Evolutionary conservation across 2,113 vertebrate species (phyloP).

Genomic region (Pygathrix nemaeus): DNA sequence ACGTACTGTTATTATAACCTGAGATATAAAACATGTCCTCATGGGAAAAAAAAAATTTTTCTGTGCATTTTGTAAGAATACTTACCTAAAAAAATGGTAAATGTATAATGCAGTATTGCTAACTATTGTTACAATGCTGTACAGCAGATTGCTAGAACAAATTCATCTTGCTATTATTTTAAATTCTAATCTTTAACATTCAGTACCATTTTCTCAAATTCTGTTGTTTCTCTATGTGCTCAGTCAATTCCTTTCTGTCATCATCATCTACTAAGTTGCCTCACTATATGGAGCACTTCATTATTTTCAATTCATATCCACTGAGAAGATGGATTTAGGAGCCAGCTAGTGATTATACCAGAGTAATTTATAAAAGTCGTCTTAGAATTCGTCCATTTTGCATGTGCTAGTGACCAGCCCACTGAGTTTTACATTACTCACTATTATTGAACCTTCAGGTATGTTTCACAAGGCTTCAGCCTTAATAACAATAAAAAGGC

Average conservation of each 20-base stretch:
- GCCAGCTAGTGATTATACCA: constrained; percentile 60
- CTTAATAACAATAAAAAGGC: background rate
- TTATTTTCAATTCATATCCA: constrained; percentile 53
- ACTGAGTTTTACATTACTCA: background rate
- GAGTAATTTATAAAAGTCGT: constrained; percentile 76
- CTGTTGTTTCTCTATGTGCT: background rate
- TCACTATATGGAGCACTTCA: background rate
- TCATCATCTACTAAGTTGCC: constrained; percentile 11
- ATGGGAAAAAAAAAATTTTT: background rate
- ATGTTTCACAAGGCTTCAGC: background rate
- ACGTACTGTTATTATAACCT: background rate
- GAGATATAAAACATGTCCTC: background rate
- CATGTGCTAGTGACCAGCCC: background rate
- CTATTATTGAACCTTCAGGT: constrained; percentile 15
- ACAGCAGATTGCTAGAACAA: background rate
- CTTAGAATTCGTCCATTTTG: constrained; percentile 66
- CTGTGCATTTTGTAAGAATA: background rate
- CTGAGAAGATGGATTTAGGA: constrained; percentile 69
- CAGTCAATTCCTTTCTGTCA: constrained; percentile 1
- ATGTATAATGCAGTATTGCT: background rate
- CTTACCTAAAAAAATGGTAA: background rate
- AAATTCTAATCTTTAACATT: constrained; percentile 28
- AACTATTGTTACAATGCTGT: background rate
- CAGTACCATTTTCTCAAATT: background rate
- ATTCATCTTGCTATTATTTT: constrained; percentile 8